phyloP scores from a whole-genome alignment of 2,888 invertebrate species.

The Pediacus dermestoides region DNA sequence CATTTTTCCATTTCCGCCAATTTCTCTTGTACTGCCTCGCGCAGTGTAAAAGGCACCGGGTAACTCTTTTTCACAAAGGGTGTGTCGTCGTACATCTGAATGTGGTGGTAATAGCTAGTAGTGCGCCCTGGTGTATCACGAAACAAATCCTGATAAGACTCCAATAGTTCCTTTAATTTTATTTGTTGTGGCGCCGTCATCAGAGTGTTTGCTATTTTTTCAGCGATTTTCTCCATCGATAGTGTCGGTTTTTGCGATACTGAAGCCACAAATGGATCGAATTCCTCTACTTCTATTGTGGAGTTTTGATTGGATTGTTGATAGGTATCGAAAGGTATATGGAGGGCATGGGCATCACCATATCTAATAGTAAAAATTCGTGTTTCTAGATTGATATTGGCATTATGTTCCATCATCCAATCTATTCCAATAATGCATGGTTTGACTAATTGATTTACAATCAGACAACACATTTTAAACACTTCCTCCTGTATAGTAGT shows the following conservation, averaged over 20 bases:
- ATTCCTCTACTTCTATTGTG: no score
- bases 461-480: not conserved
- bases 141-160: slow-evolving; percentile 2
- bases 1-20: slow-evolving; percentile 13
- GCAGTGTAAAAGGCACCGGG: slow-evolving; percentile 12
- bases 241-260: not conserved
- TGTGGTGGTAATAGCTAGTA: slow-evolving; percentile 10
- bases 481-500: not conserved
- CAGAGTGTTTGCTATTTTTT: not conserved
- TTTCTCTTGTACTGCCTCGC: slow-evolving; percentile 9
- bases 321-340: no score
- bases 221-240: not conserved
- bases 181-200: not conserved
- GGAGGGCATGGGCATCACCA: no score
- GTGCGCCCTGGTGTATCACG: slow-evolving; percentile 11
- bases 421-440: slow-evolving; percentile 12
- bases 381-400: no score
- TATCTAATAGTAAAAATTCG: no score
- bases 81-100: slow-evolving; percentile 7
- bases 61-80: slow-evolving; percentile 12
- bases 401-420: slow-evolving; percentile 7
- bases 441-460: not conserved
- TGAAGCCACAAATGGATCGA: no score
- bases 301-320: no score
- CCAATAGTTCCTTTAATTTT: not conserved